Evolutionary conservation across 2,113 vertebrate genomes (phyloP).

Genomic region (Sylvilagus bachmani): DNA sequence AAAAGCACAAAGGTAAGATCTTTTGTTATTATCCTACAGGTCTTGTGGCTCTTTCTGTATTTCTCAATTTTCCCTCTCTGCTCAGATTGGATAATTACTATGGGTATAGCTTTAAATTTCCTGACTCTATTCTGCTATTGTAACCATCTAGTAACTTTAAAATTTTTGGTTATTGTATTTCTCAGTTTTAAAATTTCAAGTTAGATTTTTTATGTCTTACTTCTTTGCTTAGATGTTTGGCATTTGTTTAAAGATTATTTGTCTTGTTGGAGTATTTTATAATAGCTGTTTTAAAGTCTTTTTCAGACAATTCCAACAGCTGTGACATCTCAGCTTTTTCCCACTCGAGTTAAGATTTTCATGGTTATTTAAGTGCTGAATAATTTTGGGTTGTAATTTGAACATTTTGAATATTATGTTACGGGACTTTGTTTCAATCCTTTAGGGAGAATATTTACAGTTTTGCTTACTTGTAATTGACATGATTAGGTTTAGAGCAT

Average conservation of each 20-base stretch:
- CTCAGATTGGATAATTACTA: slow-evolving; percentile 42
- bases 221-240: slow-evolving; percentile 6
- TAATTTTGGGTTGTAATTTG: neutral
- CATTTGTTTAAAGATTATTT: slow-evolving; percentile 35
- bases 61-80: slow-evolving; percentile 35
- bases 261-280: neutral
- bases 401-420: slow-evolving; percentile 19
- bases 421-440: neutral
- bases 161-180: slow-evolving; percentile 32
- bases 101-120: slow-evolving; percentile 22
- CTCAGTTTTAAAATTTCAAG: slow-evolving; percentile 39
- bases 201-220: slow-evolving; percentile 6
- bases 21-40: slow-evolving; percentile 11
- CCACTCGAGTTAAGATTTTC: slow-evolving; percentile 33
- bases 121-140: slow-evolving; percentile 35
- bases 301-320: slow-evolving; percentile 40
- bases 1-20: neutral
- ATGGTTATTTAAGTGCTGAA: slow-evolving; percentile 3
- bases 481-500: neutral
- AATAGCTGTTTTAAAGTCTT: slow-evolving; percentile 13
- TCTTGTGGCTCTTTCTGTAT: slow-evolving; percentile 23
- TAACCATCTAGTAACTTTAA: neutral
- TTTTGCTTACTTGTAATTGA: slow-evolving; percentile 57
- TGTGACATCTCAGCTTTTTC: slow-evolving; percentile 10
- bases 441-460: neutral